A percentile compares a stretch with the other conserved stretches of the same genome.
Conservation (phyloP, 2,113 vertebrate genomes). For the Rutilus rutilus region DNA sequence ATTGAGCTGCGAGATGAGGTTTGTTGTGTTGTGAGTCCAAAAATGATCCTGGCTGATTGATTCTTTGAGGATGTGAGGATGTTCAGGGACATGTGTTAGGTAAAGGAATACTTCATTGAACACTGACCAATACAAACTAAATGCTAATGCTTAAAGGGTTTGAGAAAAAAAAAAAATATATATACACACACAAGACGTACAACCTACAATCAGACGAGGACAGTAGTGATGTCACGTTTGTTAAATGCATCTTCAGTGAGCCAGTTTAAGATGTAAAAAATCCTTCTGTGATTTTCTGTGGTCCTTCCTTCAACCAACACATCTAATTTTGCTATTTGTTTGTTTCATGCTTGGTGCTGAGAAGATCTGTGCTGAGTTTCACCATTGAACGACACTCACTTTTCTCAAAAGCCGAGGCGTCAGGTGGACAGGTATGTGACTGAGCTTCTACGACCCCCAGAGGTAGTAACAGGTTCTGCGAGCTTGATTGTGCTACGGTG, state of each 20-base stretch:
- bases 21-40: not conserved
- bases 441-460: not conserved
- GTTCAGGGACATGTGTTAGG: not conserved
- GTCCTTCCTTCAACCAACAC: slow-evolving; percentile 5
- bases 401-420: not conserved
- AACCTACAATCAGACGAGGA: slow-evolving; percentile 12
- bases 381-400: not conserved
- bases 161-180: not conserved
- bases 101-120: slow-evolving; percentile 5
- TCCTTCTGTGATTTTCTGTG: not conserved
- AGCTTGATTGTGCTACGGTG: not conserved
- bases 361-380: slow-evolving; percentile 34
- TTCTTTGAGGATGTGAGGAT: not conserved
- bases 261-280: too few relatives aligned
- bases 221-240: slow-evolving; percentile 16
- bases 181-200: not conserved
- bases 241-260: not conserved
- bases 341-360: slow-evolving; percentile 28
- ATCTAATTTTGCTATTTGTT: slow-evolving; percentile 37
- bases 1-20: not conserved
- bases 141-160: not conserved
- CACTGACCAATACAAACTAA: slow-evolving; percentile 23
- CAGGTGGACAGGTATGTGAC: not conserved
- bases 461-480: slow-evolving; percentile 12
- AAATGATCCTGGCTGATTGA: not conserved